These are phyloP conservation scores for Parus major DNA, from an alignment of 2,113 vertebrate genomes.

Conservation along the genomic window DNA sequence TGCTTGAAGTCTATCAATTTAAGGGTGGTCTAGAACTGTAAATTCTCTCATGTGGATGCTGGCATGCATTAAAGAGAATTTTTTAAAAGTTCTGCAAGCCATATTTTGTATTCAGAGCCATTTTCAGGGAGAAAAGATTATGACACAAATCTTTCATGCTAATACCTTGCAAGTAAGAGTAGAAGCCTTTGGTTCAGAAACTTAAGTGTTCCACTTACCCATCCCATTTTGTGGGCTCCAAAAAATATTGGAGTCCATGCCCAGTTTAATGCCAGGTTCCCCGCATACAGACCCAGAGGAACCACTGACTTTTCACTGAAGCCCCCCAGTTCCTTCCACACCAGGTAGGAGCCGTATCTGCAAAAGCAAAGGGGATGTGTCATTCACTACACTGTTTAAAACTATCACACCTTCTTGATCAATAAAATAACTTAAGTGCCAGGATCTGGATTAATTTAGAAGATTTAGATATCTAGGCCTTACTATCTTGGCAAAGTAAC, in stretches of 20 bases:
- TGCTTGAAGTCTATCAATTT: background rate
- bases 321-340: conserved; percentile 81
- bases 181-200: background rate
- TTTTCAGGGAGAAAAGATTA: background rate
- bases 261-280: conserved; percentile 81
- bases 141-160: background rate
- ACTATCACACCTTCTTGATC: background rate
- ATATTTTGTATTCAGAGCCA: background rate
- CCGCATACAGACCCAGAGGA: conserved; percentile 79
- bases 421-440: background rate
- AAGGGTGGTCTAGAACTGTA: background rate
- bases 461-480: background rate
- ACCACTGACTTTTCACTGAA: conserved; percentile 70
- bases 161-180: background rate
- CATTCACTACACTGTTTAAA: background rate
- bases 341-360: conserved; percentile 78
- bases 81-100: background rate
- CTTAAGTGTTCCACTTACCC: conserved; percentile 69
- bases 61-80: background rate
- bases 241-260: conserved; percentile 80
- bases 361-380: background rate
- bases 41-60: background rate
- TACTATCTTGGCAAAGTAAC: background rate
- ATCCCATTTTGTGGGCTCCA: conserved; percentile 72
- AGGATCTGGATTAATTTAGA: background rate